These are phyloP conservation scores for Akabosia matsudoensis DNA, from an alignment of 1,140 invertebrate species.

Conservation along the genomic window DNA sequence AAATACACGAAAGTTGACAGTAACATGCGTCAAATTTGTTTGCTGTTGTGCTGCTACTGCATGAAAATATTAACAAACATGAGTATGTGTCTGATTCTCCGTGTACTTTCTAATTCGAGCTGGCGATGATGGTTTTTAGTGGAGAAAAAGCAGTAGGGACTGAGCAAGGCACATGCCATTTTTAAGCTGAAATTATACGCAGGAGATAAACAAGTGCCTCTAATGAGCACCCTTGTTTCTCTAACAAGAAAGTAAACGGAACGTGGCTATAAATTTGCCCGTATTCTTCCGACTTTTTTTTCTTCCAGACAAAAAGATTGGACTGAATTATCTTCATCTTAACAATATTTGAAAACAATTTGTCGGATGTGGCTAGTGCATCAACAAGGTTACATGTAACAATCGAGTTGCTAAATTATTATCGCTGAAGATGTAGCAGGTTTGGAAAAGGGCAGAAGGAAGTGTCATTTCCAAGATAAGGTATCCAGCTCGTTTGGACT, in stretches of 20 bases:
- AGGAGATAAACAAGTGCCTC: not conserved
- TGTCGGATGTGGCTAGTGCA: too few species aligned
- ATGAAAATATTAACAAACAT: too few species aligned
- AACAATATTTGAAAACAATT: too few species aligned
- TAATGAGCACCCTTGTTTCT: slow-evolving; percentile 10
- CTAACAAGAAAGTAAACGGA: not conserved
- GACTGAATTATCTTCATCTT: not conserved
- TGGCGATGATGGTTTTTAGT: not conserved
- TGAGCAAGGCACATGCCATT: slow-evolving; percentile 1
- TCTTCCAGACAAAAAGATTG: not conserved
- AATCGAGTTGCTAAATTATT: too few species aligned
- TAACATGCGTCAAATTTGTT: slow-evolving; percentile 20
- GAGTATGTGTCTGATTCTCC: not conserved
- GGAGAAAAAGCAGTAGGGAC: not conserved
- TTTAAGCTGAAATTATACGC: not conserved
- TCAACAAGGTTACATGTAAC: too few species aligned
- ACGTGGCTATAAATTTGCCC: not conserved
- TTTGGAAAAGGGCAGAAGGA: too few species aligned
- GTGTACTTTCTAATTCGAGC: not conserved
- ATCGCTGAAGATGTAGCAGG: too few species aligned
- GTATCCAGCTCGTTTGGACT: too few species aligned
- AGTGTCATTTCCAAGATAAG: too few species aligned
- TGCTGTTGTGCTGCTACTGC: not conserved
- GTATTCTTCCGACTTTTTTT: not conserved
- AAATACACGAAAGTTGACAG: not conserved